Evolutionary conservation across 2,113 vertebrate genomes (phyloP).

Genomic region (Sylvilagus bachmani): DNA sequence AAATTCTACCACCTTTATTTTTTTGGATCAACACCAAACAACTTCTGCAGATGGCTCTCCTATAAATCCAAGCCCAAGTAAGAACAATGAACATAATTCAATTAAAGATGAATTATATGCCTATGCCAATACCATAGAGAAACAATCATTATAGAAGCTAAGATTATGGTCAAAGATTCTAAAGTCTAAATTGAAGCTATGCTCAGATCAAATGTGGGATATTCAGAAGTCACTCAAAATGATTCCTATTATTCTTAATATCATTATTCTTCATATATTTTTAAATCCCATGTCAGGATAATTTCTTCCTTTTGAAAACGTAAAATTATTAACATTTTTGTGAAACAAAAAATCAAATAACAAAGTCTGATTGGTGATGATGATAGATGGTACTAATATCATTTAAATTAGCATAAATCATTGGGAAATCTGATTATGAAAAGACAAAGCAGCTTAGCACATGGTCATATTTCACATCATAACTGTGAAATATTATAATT

Average conservation of each 20-base stretch:
- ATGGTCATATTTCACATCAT: constrained; percentile 84
- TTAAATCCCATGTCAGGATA: constrained; percentile 43
- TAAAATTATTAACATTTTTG: constrained; percentile 58
- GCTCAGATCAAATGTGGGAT: constrained; percentile 23
- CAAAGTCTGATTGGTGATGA: constrained; percentile 47
- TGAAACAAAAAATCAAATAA: constrained; percentile 46
- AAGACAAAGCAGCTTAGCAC: constrained; percentile 84
- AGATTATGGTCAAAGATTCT: background rate
- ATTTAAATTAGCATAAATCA: constrained; percentile 86
- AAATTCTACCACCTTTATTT: constrained; percentile 10
- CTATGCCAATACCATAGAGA: background rate
- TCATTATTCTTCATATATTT: constrained; percentile 42
- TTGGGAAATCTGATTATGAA: constrained; percentile 84
- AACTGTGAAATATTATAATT: constrained; percentile 89
- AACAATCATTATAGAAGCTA: constrained; percentile 23
- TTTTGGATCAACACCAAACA: background rate
- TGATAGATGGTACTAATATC: constrained; percentile 78
- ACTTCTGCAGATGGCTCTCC: background rate
- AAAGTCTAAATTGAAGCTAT: constrained; percentile 40
- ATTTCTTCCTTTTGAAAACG: constrained; percentile 41
- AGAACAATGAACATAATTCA: background rate
- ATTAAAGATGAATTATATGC: background rate
- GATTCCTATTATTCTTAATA: constrained; percentile 32
- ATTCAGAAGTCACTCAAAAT: constrained; percentile 45
- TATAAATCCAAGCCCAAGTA: background rate